Evolutionary conservation across 2,888 invertebrate genomes (phyloP), one percentile per base, ranked within the genome.

Genomic region (Tipula vernalis): DNA sequence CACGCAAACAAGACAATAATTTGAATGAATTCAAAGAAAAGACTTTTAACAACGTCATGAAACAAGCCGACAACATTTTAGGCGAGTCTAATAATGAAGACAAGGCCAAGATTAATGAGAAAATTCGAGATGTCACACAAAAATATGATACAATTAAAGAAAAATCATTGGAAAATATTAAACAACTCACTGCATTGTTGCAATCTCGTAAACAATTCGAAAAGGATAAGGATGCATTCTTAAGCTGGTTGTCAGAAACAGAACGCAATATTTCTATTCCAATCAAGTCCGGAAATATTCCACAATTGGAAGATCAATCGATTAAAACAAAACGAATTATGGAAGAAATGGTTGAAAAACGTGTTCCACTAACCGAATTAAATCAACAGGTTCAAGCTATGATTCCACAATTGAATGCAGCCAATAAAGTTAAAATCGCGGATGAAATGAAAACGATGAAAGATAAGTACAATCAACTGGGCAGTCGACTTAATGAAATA

Each of bases 231-330:
- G 95, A 96, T 87, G 95, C 95, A 89, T 95, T 97, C 90, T 95
- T 96, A 88, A 95, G 96, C 89, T 98, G 98, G 98, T 92, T 98
- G 57, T 96, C 96, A 88, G 96, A 98, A 92, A 97, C 97, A 41
- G 98, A 98, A 91, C 96, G 96, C 0, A 96, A 96, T 3, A 95
- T 96, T 0, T 95, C 96, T 10, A 94, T 95, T 44, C 97, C 97
- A 89, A 92, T 98, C 3, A 94, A 96, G 83, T 94, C 96, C 28
- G 95, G 96, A 0, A 96, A 95, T 89, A 93, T 97, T 28, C 96
- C 96, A 88, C 94, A 97, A 0, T 92, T 98, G 41, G 96, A 97
- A 90, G 97, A 98, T 91, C 98, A 98, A 90, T 91, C 97, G 83
- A 93, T 94, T n/a, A 97, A 97, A 92, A 97, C 97, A 89, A 95